Evolutionary conservation across 1,140 invertebrate species (phyloP).

Genomic region (Camponotus floridanus): DNA sequence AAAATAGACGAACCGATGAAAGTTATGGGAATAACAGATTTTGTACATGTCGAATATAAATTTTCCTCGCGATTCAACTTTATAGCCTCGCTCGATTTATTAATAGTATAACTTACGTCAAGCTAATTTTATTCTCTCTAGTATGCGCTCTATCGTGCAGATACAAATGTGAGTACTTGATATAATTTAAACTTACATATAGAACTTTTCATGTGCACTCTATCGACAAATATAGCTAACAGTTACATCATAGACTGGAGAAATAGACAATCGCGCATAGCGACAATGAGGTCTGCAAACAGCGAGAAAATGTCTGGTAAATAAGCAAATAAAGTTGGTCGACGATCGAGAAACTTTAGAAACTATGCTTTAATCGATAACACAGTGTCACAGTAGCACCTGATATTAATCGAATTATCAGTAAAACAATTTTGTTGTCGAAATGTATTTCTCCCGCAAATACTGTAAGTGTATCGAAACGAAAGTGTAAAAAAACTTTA

Average conservation of each 20-base stretch:
- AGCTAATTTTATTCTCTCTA: slow-evolving; percentile 13
- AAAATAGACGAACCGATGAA: slow-evolving; percentile 1
- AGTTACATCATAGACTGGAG: background rate
- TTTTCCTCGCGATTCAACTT: background rate
- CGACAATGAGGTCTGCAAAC: background rate
- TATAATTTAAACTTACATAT: background rate
- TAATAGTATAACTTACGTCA: background rate
- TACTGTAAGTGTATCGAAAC: background rate
- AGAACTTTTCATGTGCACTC: background rate
- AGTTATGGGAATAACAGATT: background rate
- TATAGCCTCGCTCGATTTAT: background rate
- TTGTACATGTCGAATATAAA: background rate
- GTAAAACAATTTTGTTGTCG: background rate
- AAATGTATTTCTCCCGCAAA: background rate
- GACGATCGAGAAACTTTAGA: slow-evolving; percentile 20
- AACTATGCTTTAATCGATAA: slow-evolving; percentile 36
- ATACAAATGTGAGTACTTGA: background rate
- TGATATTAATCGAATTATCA: slow-evolving; percentile 11
- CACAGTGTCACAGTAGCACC: background rate
- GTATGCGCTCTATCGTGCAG: too few relatives aligned
- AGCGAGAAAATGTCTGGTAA: background rate
- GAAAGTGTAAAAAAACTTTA: background rate
- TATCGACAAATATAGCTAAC: background rate
- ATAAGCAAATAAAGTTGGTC: slow-evolving; percentile 35
- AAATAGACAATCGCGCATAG: slow-evolving; percentile 8